Conservation (phyloP, 2,797 vertebrate species). For the Sebastes itinus region DNA sequence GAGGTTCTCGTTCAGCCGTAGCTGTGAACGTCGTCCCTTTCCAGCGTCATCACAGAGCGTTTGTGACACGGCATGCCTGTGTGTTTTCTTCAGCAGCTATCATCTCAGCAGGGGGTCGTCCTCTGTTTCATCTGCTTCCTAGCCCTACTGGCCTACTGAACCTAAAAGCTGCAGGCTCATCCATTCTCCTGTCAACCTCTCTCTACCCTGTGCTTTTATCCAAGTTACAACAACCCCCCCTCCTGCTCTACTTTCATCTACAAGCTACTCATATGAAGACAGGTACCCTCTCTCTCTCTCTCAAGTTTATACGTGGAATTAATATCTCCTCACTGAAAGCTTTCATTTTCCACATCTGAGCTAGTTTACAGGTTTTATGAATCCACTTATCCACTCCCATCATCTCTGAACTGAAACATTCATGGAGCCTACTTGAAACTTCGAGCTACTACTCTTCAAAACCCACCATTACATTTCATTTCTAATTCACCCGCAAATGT, state of each 20-base stretch:
- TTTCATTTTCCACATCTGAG: conserved; percentile 37
- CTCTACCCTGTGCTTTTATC: conserved; percentile 35
- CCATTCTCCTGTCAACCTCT: conserved; percentile 32
- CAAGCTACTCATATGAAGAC: conserved; percentile 25
- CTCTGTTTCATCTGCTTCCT: conserved; percentile 35
- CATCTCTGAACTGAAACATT: conserved; percentile 43
- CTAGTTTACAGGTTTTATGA: conserved; percentile 10
- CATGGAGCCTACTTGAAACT: conserved; percentile 17
- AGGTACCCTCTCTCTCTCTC: neutral
- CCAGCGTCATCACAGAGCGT: neutral
- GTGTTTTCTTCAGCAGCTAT: conserved; percentile 31
- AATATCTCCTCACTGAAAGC: conserved; percentile 23
- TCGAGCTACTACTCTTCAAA: conserved; percentile 29
- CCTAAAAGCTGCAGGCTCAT: conserved; percentile 41
- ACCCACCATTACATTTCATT: conserved; percentile 29
- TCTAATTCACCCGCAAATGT: conserved; percentile 34
- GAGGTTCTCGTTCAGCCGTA: neutral
- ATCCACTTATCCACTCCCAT: conserved; percentile 23
- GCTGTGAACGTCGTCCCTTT: neutral
- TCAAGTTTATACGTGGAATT: conserved; percentile 10
- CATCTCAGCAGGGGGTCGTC: conserved; percentile 43
- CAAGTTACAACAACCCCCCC: neutral
- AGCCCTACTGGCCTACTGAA: conserved; percentile 27
- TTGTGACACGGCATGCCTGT: conserved; percentile 24
- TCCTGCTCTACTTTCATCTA: conserved; percentile 39